Base-by-base conservation (phyloP, 2,888 invertebrate genomes). In the Thymelicus acteon region DNA sequence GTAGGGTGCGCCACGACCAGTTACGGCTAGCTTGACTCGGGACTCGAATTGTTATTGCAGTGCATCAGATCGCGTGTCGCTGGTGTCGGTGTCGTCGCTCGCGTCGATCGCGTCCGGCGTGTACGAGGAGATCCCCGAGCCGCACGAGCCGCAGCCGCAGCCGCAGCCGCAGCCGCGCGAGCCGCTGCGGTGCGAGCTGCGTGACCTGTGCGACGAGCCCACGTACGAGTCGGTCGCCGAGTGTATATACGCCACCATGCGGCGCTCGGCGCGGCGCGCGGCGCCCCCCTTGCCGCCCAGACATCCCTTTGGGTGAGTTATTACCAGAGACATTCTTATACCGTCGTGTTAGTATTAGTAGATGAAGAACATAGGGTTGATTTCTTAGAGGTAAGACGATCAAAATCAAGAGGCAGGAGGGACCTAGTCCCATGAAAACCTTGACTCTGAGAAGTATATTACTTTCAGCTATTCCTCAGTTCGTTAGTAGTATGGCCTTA, bases 71-170 rank as follows among this genome's bases (percentile, higher is more conserved):
- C 94, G 61, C 67, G 72, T 47, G 95, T 0, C 93, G 95, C 6
- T 60, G 37, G 71, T 57, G 61, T 75, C 72, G 10, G 69, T 68
- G 19, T 72, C 96, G 0, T 96, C 96, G 0, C 92, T 95, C 39
- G 88, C 93, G 60, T 96, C 96, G 0, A 31, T 49, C 0, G 94
- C 95, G 24, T 96, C 96, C 0, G 96, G 96, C 58, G 95, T 96
- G 75, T 96, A 96, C 84, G 96, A 96, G 80, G 96, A 96, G 87
- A 96, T 96, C 74, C 85, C 94, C 0, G 96, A 96, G 68, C 77
- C 83, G 73, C 85, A 31, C 31, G 31, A 88, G n/a, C 52, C 15
- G 52, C 52, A 52, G 52, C 52, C 49, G 49, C 49, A 19, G n/a
- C n/a, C 19, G 19, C n/a, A 49, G 54, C 24, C 54, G 24, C 54